phyloP scores from a whole-genome alignment of 2,888 invertebrate genomes.

The Melieria omissa region DNA sequence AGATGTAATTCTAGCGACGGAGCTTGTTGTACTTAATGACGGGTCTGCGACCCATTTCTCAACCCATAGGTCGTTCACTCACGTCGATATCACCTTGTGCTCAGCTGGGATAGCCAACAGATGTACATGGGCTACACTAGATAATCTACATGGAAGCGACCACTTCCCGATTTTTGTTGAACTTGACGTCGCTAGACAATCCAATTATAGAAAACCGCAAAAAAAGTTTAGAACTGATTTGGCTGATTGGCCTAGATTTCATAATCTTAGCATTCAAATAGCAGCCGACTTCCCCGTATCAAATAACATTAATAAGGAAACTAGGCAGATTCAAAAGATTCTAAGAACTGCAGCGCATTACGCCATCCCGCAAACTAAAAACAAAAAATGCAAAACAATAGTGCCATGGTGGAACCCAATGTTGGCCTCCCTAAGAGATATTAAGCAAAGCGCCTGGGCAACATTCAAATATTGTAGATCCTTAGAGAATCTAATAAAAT shows the following conservation, averaged over 20 bases:
- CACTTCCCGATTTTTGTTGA: neutral
- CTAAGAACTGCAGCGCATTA: neutral
- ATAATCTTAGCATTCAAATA: neutral
- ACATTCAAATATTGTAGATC: neutral
- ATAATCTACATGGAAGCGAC: conserved; percentile 7
- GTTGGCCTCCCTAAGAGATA: neutral
- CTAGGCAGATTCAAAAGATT: neutral
- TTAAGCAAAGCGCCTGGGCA: neutral
- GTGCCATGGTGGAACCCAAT: too few species aligned
- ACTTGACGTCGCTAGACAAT: neutral
- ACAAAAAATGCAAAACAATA: neutral
- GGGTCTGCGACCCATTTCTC: neutral
- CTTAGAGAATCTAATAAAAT: neutral
- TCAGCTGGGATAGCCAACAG: neutral
- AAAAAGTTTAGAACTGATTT: neutral
- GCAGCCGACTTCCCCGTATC: neutral
- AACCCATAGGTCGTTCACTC: neutral
- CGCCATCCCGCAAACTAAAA: neutral
- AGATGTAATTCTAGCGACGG: neutral
- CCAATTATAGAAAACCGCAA: neutral
- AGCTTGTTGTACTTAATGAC: neutral
- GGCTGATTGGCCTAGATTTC: neutral
- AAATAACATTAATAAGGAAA: neutral
- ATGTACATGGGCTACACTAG: neutral
- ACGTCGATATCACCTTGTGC: neutral